Percentiles rank a stretch among this genome's conserved stretches.
Evolutionary conservation across 2,888 invertebrate genomes (phyloP).

Genomic region (Euzetes globulus): DNA sequence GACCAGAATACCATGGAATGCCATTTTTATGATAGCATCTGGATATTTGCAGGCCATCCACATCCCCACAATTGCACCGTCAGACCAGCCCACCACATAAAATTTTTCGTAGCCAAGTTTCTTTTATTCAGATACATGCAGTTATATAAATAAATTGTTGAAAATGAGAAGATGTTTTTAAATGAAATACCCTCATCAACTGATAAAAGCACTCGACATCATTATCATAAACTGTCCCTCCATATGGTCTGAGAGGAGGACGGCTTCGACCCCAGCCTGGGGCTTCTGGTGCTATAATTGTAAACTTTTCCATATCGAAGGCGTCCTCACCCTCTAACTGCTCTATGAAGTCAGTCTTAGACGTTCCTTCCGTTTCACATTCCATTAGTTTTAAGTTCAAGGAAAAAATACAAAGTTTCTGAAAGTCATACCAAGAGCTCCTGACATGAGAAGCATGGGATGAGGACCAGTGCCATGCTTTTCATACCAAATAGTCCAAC

Average conservation of each 20-base stretch:
- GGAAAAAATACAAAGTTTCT: too few species aligned
- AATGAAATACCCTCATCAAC: slow-evolving; percentile 32
- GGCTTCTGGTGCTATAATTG: slow-evolving; percentile 19
- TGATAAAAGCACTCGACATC: slow-evolving; percentile 21
- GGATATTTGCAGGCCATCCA: slow-evolving; percentile 46
- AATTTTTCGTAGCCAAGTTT: neutral
- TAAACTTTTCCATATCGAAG: slow-evolving; percentile 20
- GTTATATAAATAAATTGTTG: too few species aligned
- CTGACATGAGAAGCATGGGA: slow-evolving; percentile 64
- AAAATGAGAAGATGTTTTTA: too few species aligned
- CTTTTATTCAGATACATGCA: too few species aligned
- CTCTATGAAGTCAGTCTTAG: neutral
- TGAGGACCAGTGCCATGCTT: slow-evolving; percentile 56
- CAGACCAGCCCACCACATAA: slow-evolving; percentile 48
- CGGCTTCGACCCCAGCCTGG: slow-evolving; percentile 29
- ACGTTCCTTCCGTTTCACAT: neutral
- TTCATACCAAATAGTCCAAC: slow-evolving; percentile 57
- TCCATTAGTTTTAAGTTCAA: neutral
- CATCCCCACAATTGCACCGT: slow-evolving; percentile 47
- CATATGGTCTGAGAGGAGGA: slow-evolving; percentile 8
- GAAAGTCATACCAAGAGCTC: slow-evolving; percentile 54
- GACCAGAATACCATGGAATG: neutral
- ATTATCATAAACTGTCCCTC: neutral
- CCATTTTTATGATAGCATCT: neutral
- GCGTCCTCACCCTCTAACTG: neutral